These are phyloP conservation scores for Etheostoma spectabile DNA, from an alignment of 2,113 vertebrate species.

Conservation along the genomic window DNA sequence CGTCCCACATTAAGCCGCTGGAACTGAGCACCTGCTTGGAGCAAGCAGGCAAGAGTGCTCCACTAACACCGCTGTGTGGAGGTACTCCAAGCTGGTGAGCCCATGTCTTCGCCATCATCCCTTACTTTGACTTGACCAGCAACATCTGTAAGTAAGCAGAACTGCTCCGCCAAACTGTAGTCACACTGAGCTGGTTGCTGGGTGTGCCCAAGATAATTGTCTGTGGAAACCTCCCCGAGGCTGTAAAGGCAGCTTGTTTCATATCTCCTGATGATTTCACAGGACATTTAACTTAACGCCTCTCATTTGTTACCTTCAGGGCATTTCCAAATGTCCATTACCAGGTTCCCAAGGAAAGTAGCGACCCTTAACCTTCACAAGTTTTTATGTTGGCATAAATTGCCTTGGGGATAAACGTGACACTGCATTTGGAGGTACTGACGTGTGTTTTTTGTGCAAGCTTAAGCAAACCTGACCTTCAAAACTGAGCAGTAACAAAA, in stretches of 20 bases:
- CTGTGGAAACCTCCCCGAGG: slow-evolving; percentile 70
- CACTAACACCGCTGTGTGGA: slow-evolving; percentile 50
- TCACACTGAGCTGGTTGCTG: slow-evolving; percentile 50
- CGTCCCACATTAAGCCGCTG: slow-evolving; percentile 69
- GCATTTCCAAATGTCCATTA: slow-evolving; percentile 85
- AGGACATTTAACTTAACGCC: slow-evolving; percentile 87
- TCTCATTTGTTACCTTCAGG: slow-evolving; percentile 84
- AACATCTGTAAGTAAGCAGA: slow-evolving; percentile 71
- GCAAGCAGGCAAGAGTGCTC: background rate
- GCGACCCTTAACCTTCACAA: slow-evolving; percentile 82
- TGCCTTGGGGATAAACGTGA: slow-evolving; percentile 69
- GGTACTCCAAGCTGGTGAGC: slow-evolving; percentile 43
- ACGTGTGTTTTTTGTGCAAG: slow-evolving; percentile 48
- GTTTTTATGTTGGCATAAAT: slow-evolving; percentile 82
- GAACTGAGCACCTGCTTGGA: slow-evolving; percentile 72
- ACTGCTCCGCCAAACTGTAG: slow-evolving; percentile 56
- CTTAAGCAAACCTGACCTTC: slow-evolving; percentile 61
- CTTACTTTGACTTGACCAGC: slow-evolving; percentile 47
- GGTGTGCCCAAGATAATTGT: slow-evolving; percentile 71
- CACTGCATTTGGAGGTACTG: slow-evolving; percentile 65
- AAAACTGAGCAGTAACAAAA: slow-evolving; percentile 2
- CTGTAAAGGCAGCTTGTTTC: slow-evolving; percentile 80
- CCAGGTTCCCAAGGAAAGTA: slow-evolving; percentile 73
- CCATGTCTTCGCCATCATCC: slow-evolving; percentile 47
- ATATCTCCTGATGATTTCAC: slow-evolving; percentile 85